Conservation (phyloP, 2,797 vertebrate species). For the Acridotheres tristis region DNA sequence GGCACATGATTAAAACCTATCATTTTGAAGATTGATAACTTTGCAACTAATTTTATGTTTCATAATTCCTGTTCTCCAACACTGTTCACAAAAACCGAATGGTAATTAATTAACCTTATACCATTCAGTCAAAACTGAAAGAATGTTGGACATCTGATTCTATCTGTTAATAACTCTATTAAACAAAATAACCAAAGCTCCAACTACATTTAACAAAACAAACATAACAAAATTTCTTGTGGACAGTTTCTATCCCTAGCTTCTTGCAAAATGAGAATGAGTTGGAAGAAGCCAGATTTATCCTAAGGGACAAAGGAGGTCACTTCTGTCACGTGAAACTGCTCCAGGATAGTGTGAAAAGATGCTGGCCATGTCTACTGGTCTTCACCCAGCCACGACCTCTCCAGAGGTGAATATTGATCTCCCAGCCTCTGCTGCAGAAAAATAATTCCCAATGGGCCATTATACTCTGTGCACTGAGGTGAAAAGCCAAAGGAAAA, state of each 20-base stretch:
- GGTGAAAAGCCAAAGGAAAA: not conserved
- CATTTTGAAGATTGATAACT: not conserved
- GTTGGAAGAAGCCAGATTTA: not conserved
- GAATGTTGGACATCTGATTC: not conserved
- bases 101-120: not conserved
- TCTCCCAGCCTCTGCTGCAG: not conserved
- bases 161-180: not conserved
- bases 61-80: not conserved
- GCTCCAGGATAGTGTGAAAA: not conserved
- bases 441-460: not conserved
- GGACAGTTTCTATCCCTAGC: not conserved
- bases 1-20: not conserved
- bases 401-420: not conserved
- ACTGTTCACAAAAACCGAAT: not conserved
- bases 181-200: not conserved
- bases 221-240: not conserved
- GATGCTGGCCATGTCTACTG: not conserved
- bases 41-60: not conserved
- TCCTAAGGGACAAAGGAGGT: not conserved
- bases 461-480: not conserved
- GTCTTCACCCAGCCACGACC: fast-evolving
- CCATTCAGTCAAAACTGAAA: not conserved
- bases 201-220: not conserved
- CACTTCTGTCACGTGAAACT: not conserved
- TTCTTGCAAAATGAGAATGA: not conserved